phyloP scores from a whole-genome alignment of 2,113 vertebrate species.

The Caretta caretta region DNA sequence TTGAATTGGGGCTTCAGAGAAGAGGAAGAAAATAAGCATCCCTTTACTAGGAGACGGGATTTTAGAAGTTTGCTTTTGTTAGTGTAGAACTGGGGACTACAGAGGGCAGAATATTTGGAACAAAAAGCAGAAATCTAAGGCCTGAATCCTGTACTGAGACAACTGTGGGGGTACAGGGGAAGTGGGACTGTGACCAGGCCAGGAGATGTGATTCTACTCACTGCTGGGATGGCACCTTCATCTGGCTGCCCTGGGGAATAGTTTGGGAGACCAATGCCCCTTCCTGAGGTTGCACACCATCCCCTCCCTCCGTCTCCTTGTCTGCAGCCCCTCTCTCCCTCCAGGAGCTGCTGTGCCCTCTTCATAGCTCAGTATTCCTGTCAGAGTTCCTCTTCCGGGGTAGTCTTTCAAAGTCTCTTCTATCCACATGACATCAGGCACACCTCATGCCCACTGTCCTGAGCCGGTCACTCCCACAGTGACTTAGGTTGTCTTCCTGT shows the following conservation, averaged over 20 bases:
- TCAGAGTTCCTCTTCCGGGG: background rate
- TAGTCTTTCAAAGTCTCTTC: background rate
- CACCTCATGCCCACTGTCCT: background rate
- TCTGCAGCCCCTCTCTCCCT: background rate
- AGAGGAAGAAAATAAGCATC: background rate
- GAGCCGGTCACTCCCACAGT: background rate
- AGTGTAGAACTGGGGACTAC: background rate
- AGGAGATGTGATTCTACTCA: background rate
- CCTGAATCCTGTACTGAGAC: background rate
- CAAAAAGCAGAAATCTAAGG: background rate
- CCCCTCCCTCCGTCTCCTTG: background rate
- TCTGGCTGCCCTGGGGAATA: background rate
- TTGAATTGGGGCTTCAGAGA: background rate
- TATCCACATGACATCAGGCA: too few relatives aligned
- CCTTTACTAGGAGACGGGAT: background rate
- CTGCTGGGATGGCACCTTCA: background rate
- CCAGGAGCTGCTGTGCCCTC: background rate
- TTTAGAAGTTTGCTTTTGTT: background rate
- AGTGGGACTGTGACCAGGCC: background rate
- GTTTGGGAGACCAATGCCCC: background rate
- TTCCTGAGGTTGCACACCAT: background rate
- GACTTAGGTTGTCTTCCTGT: background rate
- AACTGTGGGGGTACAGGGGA: background rate
- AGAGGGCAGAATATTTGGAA: background rate
- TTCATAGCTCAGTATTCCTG: background rate